Conservation (phyloP, 2,797 vertebrate genomes). For the Acipenser transmontanus region DNA sequence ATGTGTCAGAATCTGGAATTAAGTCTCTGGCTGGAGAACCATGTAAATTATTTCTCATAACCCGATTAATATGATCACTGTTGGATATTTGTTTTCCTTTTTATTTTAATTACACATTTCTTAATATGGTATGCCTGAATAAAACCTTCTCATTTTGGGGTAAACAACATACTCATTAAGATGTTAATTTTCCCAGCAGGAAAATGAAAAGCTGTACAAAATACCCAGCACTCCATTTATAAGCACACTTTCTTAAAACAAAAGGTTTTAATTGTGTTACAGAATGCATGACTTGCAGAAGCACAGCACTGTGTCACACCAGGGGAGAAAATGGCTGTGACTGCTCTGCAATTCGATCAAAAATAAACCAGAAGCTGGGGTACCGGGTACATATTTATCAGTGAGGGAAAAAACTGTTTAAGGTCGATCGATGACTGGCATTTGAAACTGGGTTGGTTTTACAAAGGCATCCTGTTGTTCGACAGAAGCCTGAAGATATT, state of each 20-base stretch:
- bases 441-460: conserved; percentile 50
- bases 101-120: conserved; percentile 44
- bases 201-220: conserved; percentile 34
- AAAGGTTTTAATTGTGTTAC: conserved; percentile 29
- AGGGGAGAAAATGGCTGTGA: neutral
- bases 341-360: neutral
- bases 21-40: conserved; percentile 16
- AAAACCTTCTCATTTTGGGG: conserved; percentile 33
- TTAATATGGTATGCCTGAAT: conserved; percentile 30
- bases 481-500: conserved; percentile 53
- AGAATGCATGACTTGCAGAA: conserved; percentile 25
- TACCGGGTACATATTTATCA: neutral
- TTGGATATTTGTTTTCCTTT: conserved; percentile 35
- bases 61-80: conserved; percentile 22
- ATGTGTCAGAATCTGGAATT: neutral
- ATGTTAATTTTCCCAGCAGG: conserved; percentile 45
- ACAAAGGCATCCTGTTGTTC: conserved; percentile 59
- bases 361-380: neutral
- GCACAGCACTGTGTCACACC: conserved; percentile 18
- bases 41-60: conserved; percentile 7
- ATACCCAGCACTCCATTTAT: conserved; percentile 25
- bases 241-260: conserved; percentile 24
- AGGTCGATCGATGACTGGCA: no score
- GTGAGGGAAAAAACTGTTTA: neutral
- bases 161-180: conserved; percentile 51